phyloP scores from a whole-genome alignment of 1,140 invertebrate species.

The Lepidurus packardi region DNA sequence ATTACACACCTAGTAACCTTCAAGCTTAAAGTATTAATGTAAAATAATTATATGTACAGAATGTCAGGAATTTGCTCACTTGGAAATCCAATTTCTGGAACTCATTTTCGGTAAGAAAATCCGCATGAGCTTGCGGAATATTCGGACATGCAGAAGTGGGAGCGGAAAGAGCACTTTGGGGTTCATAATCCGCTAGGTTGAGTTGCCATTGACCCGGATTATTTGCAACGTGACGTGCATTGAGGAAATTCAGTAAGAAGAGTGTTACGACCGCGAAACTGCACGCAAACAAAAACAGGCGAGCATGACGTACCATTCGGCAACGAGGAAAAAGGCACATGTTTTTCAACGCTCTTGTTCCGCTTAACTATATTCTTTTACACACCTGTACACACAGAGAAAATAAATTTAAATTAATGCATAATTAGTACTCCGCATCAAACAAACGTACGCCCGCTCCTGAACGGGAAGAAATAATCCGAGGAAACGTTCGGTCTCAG shows the following conservation, averaged over 20 bases:
- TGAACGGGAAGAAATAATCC: too few species aligned
- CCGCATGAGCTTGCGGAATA: not conserved
- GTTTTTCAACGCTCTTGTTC: not conserved
- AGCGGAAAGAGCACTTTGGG: not conserved
- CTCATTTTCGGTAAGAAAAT: conserved; percentile 1
- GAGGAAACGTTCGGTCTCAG: too few species aligned
- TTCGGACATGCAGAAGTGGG: not conserved
- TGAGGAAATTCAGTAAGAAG: not conserved
- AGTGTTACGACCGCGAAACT: not conserved
- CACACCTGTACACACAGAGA: not conserved
- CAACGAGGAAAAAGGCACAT: not conserved
- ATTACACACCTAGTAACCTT: too few species aligned
- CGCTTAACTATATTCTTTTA: not conserved
- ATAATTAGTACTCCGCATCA: too few species aligned
- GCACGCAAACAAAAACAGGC: not conserved
- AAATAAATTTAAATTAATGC: not conserved
- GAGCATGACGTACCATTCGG: not conserved
- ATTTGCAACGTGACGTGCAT: not conserved
- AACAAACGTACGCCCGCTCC: too few species aligned
- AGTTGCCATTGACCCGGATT: not conserved
- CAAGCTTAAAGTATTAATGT: too few species aligned
- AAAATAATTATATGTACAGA: too few species aligned
- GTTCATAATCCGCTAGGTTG: not conserved
- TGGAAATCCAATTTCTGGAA: not conserved
- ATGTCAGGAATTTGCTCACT: not conserved